A percentile compares a stretch with the other conserved stretches of the same genome.
These are phyloP conservation scores for Aphelenchoides besseyi DNA, from an alignment of 1,140 invertebrate species.

Conservation along the genomic window DNA sequence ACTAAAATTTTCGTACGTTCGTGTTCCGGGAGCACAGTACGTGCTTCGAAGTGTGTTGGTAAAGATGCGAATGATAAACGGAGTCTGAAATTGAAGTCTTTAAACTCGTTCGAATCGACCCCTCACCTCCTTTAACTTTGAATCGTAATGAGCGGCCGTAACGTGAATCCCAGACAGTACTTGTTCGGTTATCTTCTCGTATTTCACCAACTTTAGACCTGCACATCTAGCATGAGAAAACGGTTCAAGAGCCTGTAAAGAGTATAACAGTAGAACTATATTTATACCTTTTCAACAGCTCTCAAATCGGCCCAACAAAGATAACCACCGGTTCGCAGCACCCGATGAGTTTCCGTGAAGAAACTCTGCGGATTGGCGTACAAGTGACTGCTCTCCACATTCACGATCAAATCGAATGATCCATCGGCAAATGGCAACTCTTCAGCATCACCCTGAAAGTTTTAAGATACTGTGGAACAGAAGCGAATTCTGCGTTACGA, in stretches of 20 bases:
- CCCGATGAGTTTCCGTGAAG: slow-evolving; percentile 33
- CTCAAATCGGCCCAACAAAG: slow-evolving; percentile 42
- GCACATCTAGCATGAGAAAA: slow-evolving; percentile 19
- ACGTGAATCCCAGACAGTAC: slow-evolving; percentile 28
- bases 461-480: background rate
- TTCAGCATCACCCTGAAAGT: slow-evolving; percentile 34
- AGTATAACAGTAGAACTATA: background rate
- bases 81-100: slow-evolving; percentile 26
- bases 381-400: slow-evolving; percentile 44
- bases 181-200: slow-evolving; percentile 24
- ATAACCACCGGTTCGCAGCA: slow-evolving; percentile 31
- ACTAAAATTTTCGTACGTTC: background rate
- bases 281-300: slow-evolving; percentile 26
- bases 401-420: slow-evolving; percentile 35
- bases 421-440: slow-evolving; percentile 25
- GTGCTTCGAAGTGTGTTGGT: slow-evolving; percentile 22
- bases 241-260: slow-evolving; percentile 14
- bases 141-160: slow-evolving; percentile 29
- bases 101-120: background rate
- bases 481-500: too few relatives aligned
- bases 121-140: slow-evolving; percentile 10
- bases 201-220: slow-evolving; percentile 22
- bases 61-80: slow-evolving; percentile 29
- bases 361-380: slow-evolving; percentile 29
- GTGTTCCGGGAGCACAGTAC: slow-evolving; percentile 36